Percentiles rank a stretch among this genome's conserved stretches.
phyloP scores from a whole-genome alignment of 2,888 invertebrate genomes.

The Sipha maydis region DNA sequence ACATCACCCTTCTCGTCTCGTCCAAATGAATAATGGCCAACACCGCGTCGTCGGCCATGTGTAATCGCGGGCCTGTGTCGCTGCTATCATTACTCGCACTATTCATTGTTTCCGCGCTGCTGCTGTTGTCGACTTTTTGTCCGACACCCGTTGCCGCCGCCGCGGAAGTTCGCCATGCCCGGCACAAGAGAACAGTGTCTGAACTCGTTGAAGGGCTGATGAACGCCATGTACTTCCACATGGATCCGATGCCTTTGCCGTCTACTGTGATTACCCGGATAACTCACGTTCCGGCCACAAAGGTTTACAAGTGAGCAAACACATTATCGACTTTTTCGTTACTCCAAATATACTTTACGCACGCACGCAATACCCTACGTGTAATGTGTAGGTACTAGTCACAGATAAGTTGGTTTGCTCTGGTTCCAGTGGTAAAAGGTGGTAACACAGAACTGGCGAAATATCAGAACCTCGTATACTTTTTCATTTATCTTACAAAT shows the following conservation, averaged over 20 bases:
- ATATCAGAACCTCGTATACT: no score
- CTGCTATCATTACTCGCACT: neutral
- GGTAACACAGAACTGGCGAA: no score
- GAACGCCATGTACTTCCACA: slow-evolving; percentile 47
- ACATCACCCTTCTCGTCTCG: neutral
- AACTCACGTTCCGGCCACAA: slow-evolving; percentile 8
- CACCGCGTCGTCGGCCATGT: slow-evolving; percentile 4
- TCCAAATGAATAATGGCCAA: slow-evolving; percentile 42
- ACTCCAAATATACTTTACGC: no score
- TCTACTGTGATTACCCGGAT: slow-evolving; percentile 52
- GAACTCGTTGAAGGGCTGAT: slow-evolving; percentile 47
- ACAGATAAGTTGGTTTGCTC: no score
- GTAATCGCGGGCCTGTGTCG: neutral
- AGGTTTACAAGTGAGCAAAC: slow-evolving; percentile 39
- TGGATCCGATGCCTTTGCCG: slow-evolving; percentile 40
- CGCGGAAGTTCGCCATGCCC: slow-evolving; percentile 13
- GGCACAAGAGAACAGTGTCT: slow-evolving; percentile 53
- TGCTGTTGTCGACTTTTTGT: neutral
- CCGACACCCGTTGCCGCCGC: neutral
- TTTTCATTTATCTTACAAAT: no score
- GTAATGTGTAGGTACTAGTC: no score
- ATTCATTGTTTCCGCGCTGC: neutral
- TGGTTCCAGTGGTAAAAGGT: no score
- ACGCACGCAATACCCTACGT: no score
- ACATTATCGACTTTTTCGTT: neutral